Base-by-base conservation (phyloP, 2,797 vertebrate species). In the Austrolebias charrua region DNA sequence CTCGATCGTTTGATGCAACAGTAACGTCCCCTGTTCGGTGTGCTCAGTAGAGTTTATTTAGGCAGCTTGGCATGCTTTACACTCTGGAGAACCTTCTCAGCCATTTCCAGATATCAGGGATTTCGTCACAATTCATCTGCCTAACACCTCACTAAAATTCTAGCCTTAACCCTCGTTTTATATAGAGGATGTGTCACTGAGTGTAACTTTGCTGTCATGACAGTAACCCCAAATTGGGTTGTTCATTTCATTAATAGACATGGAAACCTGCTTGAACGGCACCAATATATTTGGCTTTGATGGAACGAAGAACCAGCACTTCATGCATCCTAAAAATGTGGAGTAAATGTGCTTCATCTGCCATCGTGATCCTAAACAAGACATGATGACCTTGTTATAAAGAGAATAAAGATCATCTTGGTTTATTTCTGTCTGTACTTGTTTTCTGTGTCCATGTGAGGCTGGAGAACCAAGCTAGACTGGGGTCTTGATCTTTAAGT, bases 41-140 rank as follows among this genome's bases (percentile, higher is more conserved):
- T 86, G 82, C 79, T 86, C 71, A 58, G 48, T 82, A 85, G 78
- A 78, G 69, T 79, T 84, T 80, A 71, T 80, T 83, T 84, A 82
- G 88, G 89, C 89, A 86, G 88, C 84, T 91, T 88, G 71, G 88
- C 91, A 88, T 89, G 89, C 89, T 91, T 91, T 90, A 87, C 86
- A 90, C 89, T 91, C 89, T 84, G 76, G 77, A 82, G 78, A 86
- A 83, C 71, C 78, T 89, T 87, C 88, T 90, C 84, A 90, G 88
- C 88, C 88, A 84, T 91, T 90, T 85, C 90, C 87, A 91, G 86
- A 92, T 89, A 92, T 93, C 92, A 93, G 93, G 92, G 93, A 94
- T 92, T 89, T 90, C 75, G 75, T 93, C 91, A 90, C 80, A 79
- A 80, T 86, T 92, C 85, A 90, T 88, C 76, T 80, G 82, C 89